Evolutionary conservation across 2,113 vertebrate species (phyloP), one percentile per base, ranked within the genome.

Genomic region (Machaerirhynchus nigripectus): DNA sequence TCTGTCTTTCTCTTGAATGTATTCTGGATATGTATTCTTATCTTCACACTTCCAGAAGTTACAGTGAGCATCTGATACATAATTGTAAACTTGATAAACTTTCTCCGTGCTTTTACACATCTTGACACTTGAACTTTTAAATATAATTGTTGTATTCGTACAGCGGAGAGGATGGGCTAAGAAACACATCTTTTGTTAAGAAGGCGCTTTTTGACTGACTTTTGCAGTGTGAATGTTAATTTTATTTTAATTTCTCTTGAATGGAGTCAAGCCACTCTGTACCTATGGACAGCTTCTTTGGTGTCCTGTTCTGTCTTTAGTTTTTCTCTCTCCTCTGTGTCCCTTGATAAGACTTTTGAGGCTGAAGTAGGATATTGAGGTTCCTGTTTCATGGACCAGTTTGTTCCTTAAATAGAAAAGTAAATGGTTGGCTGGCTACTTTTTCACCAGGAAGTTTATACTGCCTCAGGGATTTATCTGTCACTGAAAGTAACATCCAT

Each of bases 371-470:
- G 31, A 64, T 87, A 60, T 56, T 80, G 49, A 83, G 50, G 78
- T 94, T 96, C 75, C 80, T 78, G 33, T 95, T 96, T 87, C 4
- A 4, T 47, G 55, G 46, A 30, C 63, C 8, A n/a, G 37, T 79
- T 80, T 71, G 59, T 86, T 95, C 79, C 0, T 0, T 69, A 89
- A 84, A 81, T 26, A 79, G 57, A 64, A 57, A 37, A 83, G 20
- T 76, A 74, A 73, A 74, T 35, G 67, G 5, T 33, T 87, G 57
- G 19, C 64, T 81, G 80, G 26, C n/a, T 53, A 23, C 42, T 55
- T 83, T 69, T 80, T 76, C 70, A 80, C 24, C 67, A 73, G 53
- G 47, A 83, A 55, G 33, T 59, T 37, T 69, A 14, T 28, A 14
- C 20, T 3, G 23, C 67, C 49, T 50, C 44, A 31, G 44, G 89